Evolutionary conservation across 2,888 invertebrate genomes (phyloP).

Genomic region (Drosophila setosimentum): DNA sequence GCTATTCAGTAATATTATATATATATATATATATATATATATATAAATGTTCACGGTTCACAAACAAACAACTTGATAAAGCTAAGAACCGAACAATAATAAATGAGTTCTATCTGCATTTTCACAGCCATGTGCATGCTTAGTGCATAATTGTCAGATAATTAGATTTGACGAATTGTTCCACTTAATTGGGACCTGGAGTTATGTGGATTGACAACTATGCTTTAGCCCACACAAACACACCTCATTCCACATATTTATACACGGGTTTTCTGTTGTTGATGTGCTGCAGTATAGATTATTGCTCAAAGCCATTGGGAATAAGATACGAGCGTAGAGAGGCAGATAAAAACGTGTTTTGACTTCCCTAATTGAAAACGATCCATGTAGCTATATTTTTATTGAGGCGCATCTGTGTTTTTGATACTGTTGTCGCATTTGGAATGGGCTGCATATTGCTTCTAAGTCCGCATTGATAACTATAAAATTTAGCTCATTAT

Average conservation of each 20-base stretch:
- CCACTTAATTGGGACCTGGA: conserved; percentile 30
- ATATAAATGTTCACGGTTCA: background rate
- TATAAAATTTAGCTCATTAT: conserved; percentile 61
- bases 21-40: background rate
- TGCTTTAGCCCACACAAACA: conserved; percentile 2
- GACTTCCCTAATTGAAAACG: conserved; percentile 26
- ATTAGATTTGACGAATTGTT: conserved; percentile 38
- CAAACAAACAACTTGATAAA: background rate
- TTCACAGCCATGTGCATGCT: background rate
- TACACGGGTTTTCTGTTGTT: conserved; percentile 3
- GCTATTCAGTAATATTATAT: background rate
- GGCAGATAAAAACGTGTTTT: conserved; percentile 21
- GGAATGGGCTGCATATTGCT: conserved; percentile 39
- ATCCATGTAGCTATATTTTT: conserved; percentile 33
- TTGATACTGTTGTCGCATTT: conserved; percentile 48
- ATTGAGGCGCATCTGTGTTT: conserved; percentile 50
- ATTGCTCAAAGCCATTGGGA: conserved; percentile 7
- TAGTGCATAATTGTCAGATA: conserved; percentile 42
- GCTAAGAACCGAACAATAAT: background rate
- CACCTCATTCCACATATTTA: conserved; percentile 30
- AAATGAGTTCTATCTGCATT: conserved; percentile 7
- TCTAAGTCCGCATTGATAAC: conserved; percentile 42
- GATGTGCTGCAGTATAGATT: conserved; percentile 16
- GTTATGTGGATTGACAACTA: conserved; percentile 39
- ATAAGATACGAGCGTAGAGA: conserved; percentile 1